A percentile compares a stretch with the other conserved stretches of the same genome.
These are phyloP conservation scores for Buathra laborator DNA, from an alignment of 2,888 invertebrate species.

Conservation along the genomic window DNA sequence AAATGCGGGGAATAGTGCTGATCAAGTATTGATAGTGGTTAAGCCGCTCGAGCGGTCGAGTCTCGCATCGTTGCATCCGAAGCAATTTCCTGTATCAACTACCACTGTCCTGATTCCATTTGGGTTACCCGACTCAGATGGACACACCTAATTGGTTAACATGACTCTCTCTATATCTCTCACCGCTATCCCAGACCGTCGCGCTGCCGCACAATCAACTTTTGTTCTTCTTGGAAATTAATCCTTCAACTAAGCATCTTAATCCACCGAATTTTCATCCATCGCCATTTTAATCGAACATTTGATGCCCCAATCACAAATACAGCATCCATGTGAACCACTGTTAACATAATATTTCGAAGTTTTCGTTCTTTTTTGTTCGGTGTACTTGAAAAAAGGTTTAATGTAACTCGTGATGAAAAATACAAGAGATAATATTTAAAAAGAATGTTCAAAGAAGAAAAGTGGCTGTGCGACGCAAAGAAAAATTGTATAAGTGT, in stretches of 20 bases:
- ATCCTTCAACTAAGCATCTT: neutral
- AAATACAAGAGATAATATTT: neutral
- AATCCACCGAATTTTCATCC: no score
- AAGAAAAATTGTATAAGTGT: slow-evolving; percentile 7
- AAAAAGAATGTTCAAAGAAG: neutral
- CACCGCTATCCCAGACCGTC: slow-evolving; percentile 2
- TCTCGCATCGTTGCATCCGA: slow-evolving; percentile 58
- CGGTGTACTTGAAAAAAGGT: neutral
- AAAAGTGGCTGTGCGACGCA: slow-evolving; percentile 6
- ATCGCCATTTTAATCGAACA: no score
- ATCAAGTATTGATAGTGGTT: slow-evolving; percentile 24
- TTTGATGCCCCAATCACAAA: no score
- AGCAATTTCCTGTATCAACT: slow-evolving; percentile 63
- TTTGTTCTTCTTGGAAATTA: neutral
- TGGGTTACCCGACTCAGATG: slow-evolving; percentile 37
- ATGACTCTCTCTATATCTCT: neutral
- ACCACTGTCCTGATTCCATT: slow-evolving; percentile 58
- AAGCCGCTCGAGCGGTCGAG: slow-evolving; percentile 43
- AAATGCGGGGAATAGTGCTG: neutral
- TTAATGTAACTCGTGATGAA: neutral
- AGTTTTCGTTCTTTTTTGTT: neutral
- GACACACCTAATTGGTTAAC: slow-evolving; percentile 39
- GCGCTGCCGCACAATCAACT: neutral
- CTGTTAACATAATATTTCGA: no score
- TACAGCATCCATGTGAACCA: no score